Evolutionary conservation across 1,140 invertebrate species (phyloP), one percentile per base, ranked within the genome.

Genomic region (Sitobion miscanthi): DNA sequence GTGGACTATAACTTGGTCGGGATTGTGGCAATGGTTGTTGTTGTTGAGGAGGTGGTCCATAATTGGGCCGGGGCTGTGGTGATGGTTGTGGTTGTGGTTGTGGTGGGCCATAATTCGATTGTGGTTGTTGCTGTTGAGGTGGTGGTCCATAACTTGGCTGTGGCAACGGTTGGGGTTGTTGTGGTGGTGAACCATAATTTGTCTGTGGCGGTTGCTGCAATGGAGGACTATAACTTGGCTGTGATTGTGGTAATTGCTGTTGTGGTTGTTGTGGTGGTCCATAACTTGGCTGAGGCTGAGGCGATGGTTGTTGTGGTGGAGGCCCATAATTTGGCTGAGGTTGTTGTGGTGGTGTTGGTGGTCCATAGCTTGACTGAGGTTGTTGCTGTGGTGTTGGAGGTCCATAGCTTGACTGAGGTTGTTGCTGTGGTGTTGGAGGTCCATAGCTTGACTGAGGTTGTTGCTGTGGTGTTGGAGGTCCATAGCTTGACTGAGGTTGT

Each of bases 31-130:
- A 47, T 25, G 90, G 62, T 25, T 49, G 35, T 20, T 38, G 45
- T 38, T 92, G 91, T 92, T 92, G 91, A 6, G 89, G 91, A 6
- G 89, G 90, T 30, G 57, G 62, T 47, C 90, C 42, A 82, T 91
- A 91, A 82, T 38, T 82, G 2, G 45, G 77, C 9, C 38, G 91
- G 11, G 69, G 69, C 52, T 83, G 62, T 7, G 62, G 57, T 4
- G 42, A 54, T 42, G 85, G 85, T 49, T 87, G 85, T 30, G 52
- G 52, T 20, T 87, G 45, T 8, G 21, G 89, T 45, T 52, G 47
- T 25, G 87, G 87, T n/a, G 30, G 45, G 54, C 47, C 25, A 35
- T 52, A 89, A 35, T 42, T 88, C 9, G 86, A 14, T 88, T 47
- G 86, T 0, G 49, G 87, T 54, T 89, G 87, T 8, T 47, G 87